Base-by-base conservation (phyloP, 2,797 vertebrate species). In the Gila robusta region DNA sequence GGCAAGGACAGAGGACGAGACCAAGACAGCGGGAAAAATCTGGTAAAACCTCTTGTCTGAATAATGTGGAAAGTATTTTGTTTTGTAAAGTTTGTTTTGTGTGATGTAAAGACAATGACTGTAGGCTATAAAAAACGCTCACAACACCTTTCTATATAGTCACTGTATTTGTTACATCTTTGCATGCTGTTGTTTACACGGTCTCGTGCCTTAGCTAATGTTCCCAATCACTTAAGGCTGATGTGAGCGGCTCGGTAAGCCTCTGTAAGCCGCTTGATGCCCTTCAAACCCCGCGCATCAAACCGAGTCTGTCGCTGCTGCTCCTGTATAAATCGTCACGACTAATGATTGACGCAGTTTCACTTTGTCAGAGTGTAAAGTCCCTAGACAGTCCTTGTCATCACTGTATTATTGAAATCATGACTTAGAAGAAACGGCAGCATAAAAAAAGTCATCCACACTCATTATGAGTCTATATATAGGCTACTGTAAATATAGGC, bases 261-360 rank as follows among this genome's bases (percentile, higher is more conserved):
- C 83, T 69, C 7, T 76, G 89, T 94, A 92, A 95, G 89, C 92
- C 90, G 90, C 91, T 92, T 93, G 89, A 92, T 94, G 89, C 92
- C 90, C 91, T 92, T 93, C 89, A 88, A 84, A 85, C 88, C 71
- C 70, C 62, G 86, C 79, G 91, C 88, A 91, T 92, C 89, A 91
- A 83, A 90, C 85, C 88, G 12, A 67, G 26, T 17, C 6, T 64
- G 21, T 47, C 8, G 62, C 17, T 32, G 62, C 47, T 71, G 19
- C 32, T 32, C 32, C 32, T 32, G 32, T 37, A 71, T 67, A 32
- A 67, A 12, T 12, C 21, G 9, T 69, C 66, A 39, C 32, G 32
- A 54, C 47, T 6, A 5, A 37, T 81, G 62, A 80, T 49, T 80
- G 62, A 39, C 66, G 66, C 79, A n/a, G 70, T 81, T 54, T 81